phyloP scores from a whole-genome alignment of 2,888 invertebrate genomes.

The Scaeva pyrastri region DNA sequence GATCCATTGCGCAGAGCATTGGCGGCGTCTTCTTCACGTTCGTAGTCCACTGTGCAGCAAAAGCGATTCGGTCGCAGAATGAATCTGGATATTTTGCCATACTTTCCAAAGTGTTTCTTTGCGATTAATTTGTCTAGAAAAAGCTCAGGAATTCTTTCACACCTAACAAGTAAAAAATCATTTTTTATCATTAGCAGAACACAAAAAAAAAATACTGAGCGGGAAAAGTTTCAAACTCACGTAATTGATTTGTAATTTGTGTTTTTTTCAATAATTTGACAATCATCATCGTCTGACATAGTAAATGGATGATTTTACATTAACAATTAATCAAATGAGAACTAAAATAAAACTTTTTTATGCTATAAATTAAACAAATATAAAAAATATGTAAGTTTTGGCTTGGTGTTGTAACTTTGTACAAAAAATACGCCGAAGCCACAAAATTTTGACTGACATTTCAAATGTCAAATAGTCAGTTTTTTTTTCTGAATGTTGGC shows the following conservation, averaged over 20 bases:
- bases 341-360: background rate
- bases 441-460: slow-evolving; percentile 23
- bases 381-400: slow-evolving; percentile 20
- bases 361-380: slow-evolving; percentile 33
- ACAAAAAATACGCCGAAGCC: slow-evolving; percentile 5
- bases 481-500: background rate
- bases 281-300: slow-evolving; percentile 74
- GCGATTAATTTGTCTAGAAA: slow-evolving; percentile 87
- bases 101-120: slow-evolving; percentile 88
- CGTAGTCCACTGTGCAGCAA: slow-evolving; percentile 89
- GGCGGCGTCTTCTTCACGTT: slow-evolving; percentile 86
- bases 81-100: slow-evolving; percentile 89
- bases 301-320: slow-evolving; percentile 33
- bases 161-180: slow-evolving; percentile 83
- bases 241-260: slow-evolving; percentile 79
- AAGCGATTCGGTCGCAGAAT: slow-evolving; percentile 87
- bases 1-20: slow-evolving; percentile 87
- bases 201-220: background rate
- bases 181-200: too few species aligned
- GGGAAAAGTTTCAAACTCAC: slow-evolving; percentile 69
- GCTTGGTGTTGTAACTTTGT: slow-evolving; percentile 20
- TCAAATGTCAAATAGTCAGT: slow-evolving; percentile 40
- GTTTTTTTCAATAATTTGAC: slow-evolving; percentile 71
- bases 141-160: slow-evolving; percentile 87
- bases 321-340: slow-evolving; percentile 21